These are phyloP conservation scores for Chymomyza amoena DNA, from an alignment of 2,888 invertebrate species.

Conservation along the genomic window DNA sequence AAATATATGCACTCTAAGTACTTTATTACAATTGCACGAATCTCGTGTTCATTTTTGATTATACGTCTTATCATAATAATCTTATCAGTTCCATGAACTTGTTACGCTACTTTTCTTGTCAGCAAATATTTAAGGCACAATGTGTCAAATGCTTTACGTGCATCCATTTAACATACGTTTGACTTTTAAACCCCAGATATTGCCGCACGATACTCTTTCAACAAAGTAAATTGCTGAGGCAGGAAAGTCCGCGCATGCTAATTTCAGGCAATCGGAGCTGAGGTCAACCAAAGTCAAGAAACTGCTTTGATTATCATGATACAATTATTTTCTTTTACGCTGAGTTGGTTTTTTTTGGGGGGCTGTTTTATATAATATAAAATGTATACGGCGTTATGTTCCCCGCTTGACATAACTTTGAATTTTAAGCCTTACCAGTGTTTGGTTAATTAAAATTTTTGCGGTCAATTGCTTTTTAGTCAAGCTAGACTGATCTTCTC, in stretches of 20 bases:
- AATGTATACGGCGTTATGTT: not conserved
- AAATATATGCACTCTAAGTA: not conserved
- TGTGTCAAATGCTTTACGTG: not conserved
- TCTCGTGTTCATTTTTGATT: not conserved
- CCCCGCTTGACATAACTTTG: not conserved
- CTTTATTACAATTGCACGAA: not conserved
- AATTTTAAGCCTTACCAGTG: not conserved
- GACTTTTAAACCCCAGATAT: not conserved
- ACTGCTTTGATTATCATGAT: not conserved
- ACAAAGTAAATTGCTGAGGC: not conserved
- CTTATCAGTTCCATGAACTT: constrained; percentile 50
- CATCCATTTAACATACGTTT: not conserved
- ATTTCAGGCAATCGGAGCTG: not conserved
- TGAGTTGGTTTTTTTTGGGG: not conserved
- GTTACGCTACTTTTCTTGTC: constrained; percentile 7
- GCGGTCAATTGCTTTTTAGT: constrained; percentile 50
- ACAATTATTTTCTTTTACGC: not conserved
- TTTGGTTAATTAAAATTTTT: constrained; percentile 48
- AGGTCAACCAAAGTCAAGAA: not conserved
- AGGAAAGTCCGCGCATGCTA: not conserved
- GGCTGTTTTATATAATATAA: not conserved
- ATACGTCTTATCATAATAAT: constrained; percentile 26
- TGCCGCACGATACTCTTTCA: not conserved
- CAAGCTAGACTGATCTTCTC: constrained; percentile 25
- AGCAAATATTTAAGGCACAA: not conserved